Evolutionary conservation across 2,888 invertebrate species (phyloP).

Genomic region (Nebria salina): DNA sequence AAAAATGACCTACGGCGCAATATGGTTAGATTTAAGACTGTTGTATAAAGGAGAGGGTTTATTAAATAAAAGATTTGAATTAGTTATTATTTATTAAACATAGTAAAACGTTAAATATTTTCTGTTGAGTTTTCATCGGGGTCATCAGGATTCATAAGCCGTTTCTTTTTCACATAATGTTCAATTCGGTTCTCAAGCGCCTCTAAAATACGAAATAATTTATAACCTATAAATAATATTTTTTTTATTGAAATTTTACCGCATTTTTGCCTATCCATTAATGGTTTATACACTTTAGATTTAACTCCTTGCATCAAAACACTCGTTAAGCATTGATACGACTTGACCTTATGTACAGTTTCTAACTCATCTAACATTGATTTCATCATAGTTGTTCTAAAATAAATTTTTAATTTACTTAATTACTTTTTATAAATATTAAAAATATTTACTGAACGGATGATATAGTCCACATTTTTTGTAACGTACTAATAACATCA

Average conservation of each 20-base stretch:
- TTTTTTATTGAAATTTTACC: conserved; percentile 64
- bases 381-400: conserved; percentile 68
- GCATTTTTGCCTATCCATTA: conserved; percentile 80
- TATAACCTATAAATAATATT: conserved; percentile 9
- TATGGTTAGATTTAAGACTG: too few species aligned
- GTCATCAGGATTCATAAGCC: conserved; percentile 54
- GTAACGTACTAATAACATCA: conserved; percentile 72
- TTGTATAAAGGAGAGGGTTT: background rate
- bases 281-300: conserved; percentile 75
- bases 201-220: conserved; percentile 67
- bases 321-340: conserved; percentile 63
- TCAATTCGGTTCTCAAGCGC: conserved; percentile 83
- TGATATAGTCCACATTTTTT: conserved; percentile 78
- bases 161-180: conserved; percentile 77
- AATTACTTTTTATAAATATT: background rate
- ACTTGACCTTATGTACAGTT: conserved; percentile 53
- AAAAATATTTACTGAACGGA: conserved; percentile 72
- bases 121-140: background rate
- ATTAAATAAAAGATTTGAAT: background rate
- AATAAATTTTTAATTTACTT: conserved; percentile 51
- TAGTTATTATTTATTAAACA: background rate
- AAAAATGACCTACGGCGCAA: too few species aligned
- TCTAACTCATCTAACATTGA: conserved; percentile 68
- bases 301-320: conserved; percentile 75
- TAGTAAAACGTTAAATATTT: background rate